Conservation (phyloP, 2,797 vertebrate species). For the Malurus splendens region DNA sequence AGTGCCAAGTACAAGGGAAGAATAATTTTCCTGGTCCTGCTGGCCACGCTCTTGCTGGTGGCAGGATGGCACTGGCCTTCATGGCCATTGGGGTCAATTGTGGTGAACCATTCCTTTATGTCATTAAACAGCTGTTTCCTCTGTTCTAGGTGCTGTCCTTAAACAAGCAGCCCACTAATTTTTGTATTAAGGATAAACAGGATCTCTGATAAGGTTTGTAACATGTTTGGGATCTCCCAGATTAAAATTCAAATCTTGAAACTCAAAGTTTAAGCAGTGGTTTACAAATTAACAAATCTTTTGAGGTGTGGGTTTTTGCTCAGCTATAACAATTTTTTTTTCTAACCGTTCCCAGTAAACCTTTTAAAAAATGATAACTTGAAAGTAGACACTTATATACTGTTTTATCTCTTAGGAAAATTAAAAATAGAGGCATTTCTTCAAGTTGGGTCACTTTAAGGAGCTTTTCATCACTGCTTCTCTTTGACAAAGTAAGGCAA, state of each 20-base stretch:
- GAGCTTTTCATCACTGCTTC: background rate
- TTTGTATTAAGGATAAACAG: background rate
- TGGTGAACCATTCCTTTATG: background rate
- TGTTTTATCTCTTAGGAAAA: background rate
- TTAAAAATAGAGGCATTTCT: background rate
- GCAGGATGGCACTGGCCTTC: background rate
- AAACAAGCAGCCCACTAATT: background rate
- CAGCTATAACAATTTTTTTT: background rate
- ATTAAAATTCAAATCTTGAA: background rate
- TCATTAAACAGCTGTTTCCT: background rate
- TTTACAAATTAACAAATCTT: background rate
- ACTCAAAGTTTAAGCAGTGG: background rate
- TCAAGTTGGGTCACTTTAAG: background rate
- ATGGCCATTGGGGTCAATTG: background rate
- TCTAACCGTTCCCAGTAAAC: background rate
- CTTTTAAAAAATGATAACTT: background rate
- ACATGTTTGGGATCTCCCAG: background rate
- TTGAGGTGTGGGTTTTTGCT: background rate
- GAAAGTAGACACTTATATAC: background rate
- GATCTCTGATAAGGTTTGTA: background rate
- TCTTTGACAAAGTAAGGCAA: background rate
- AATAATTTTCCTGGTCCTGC: background rate
- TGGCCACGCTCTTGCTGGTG: background rate
- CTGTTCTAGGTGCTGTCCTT: background rate
- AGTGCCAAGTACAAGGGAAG: fast-evolving